Base-by-base conservation (phyloP, 2,888 invertebrate genomes). In the Calameuta idolon region DNA sequence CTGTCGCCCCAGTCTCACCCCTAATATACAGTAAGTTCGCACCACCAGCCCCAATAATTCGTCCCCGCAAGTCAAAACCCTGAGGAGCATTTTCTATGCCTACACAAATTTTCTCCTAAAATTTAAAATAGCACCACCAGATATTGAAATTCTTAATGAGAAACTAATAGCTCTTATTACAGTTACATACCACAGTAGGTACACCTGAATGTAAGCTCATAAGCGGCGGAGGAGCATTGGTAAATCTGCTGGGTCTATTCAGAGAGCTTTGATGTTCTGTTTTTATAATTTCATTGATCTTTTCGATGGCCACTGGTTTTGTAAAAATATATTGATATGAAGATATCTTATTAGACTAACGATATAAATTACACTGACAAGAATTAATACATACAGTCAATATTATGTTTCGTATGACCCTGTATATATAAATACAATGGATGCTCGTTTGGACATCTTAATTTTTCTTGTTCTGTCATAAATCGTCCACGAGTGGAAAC, bases 41-140 rank as follows among this genome's bases (percentile, higher is more conserved):
- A 76, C 95, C 95, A 87, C 94, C 94, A 88, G 93, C 92, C 77
- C 97, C 97, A 82, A 96, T 92, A 84, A 96, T 94, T 87, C 96
- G 95, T 83, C 94, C 94, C 89, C 95, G 94, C 84, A 96, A 94
- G 90, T 96, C 95, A 90, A 96, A 96, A 81, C 94, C 93, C 81
- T 95, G 94, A 37, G 96, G 96, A 76, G 96, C 95, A 93, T 95
- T 94, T 87, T 96, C 96, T 84, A 96, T 92, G 69, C 96, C 96
- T 85, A 96, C 94, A 86, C 95, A 95, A 83, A 97, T 94, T 92
- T 96, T 96, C 90, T 96, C 96, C 90, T 94, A 91, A 35, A 68
- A 77, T 75, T 69, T 73, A 40, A 79, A 55, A 68, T 2, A 31
- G 71, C 34, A 31, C 3, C 71, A 31, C 34, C 71, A 55, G 30